Base-by-base conservation (phyloP, 2,113 vertebrate species). In the Blennius ocellaris region DNA sequence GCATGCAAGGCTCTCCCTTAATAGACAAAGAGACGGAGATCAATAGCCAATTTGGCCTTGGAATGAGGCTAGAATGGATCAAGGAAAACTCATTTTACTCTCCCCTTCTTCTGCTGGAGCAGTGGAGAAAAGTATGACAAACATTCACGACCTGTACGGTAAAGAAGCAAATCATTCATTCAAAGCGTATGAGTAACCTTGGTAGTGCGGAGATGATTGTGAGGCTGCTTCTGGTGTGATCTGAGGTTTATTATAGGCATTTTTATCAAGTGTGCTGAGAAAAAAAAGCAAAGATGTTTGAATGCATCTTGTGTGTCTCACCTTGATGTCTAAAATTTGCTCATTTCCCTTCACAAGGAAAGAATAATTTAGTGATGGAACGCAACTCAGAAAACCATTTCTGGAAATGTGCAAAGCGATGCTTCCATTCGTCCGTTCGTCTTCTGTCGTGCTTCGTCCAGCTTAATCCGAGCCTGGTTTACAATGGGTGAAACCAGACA, bases 41-140 rank as follows among this genome's bases (percentile, higher is more conserved):
- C 93, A 92, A 94, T 94, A 94, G 88, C 73, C 90, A 92, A 94
- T 94, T 94, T 90, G 89, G 85, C 80, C 76, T 75, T 83, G 77
- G 81, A 90, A 87, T 85, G 73, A 81, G 86, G 69, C 78, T 63
- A 30, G 75, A 76, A 88, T 81, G 84, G 84, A 89, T 87, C 73
- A 80, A 17, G 77, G 76, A 85, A 86, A 90, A 91, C 86, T 87
- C 44, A 84, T 90, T 87, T 87, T 66, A 63, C 73, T 64, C 56
- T 79, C 69, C 66, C 53, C 41, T 71, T 76, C 72, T 84, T 17
- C 10, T 51, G 60, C 30, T 3, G 0, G 36, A 80, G 69, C 67
- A 68, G 47, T 47, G 21, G 0, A 56, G 57, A 80, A 59, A 12
- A 69, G 65, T 72, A 72, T 87, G 87, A 85, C 76, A 64, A 81